Evolutionary conservation across 2,113 vertebrate species (phyloP).

Genomic region (Amphiprion ocellaris): DNA sequence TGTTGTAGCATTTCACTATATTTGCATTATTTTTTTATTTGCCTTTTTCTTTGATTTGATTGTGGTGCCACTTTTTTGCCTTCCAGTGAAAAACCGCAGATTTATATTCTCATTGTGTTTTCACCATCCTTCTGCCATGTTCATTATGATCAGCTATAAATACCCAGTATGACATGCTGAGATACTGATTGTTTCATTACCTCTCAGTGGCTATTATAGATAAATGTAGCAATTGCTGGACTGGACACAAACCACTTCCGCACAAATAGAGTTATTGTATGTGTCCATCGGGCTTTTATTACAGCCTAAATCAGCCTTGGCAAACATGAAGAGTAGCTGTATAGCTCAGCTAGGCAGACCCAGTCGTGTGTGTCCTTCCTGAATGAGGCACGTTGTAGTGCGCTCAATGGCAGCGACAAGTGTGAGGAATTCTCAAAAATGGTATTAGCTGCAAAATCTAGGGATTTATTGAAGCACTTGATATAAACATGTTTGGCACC

Average conservation of each 20-base stretch:
- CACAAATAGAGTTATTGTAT: conserved; percentile 21
- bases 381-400: conserved; percentile 16
- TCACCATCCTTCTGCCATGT: conserved; percentile 7
- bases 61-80: neutral
- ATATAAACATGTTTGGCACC: neutral
- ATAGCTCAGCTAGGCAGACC: neutral
- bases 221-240: conserved; percentile 36
- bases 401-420: neutral
- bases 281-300: conserved; percentile 18
- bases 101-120: conserved; percentile 32
- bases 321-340: conserved; percentile 10
- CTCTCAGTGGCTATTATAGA: conserved; percentile 33
- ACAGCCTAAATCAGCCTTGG: conserved; percentile 29
- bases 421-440: conserved; percentile 2
- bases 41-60: neutral
- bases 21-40: neutral
- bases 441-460: conserved; percentile 27
- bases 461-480: conserved; percentile 16
- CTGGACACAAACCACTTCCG: conserved; percentile 44
- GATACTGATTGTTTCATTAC: conserved; percentile 41
- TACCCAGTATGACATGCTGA: conserved; percentile 10
- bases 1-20: neutral
- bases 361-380: neutral
- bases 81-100: neutral
- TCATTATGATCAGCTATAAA: conserved; percentile 40